Conservation (phyloP, 2,113 vertebrate species). For the Toxotes chatareus region DNA sequence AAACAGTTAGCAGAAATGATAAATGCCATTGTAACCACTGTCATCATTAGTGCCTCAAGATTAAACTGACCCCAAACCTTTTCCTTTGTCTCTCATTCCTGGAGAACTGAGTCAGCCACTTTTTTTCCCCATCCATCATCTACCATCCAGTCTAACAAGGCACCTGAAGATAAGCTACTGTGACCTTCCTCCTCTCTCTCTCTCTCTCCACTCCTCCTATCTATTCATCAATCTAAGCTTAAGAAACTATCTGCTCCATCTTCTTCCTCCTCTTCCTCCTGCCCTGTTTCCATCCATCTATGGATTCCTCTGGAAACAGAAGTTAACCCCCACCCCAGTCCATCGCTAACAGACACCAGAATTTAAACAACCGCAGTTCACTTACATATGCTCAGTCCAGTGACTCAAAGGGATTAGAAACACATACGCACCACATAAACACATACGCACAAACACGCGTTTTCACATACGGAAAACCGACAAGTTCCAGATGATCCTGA, state of each 20-base stretch:
- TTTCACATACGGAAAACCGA: slow-evolving; percentile 20
- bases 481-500: slow-evolving; percentile 62
- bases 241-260: slow-evolving; percentile 27
- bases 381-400: slow-evolving; percentile 8
- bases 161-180: slow-evolving; percentile 51
- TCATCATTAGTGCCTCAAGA: neutral
- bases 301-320: slow-evolving; percentile 37
- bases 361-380: neutral
- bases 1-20: neutral
- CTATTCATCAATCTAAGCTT: slow-evolving; percentile 41
- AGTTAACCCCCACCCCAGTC: slow-evolving; percentile 12
- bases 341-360: neutral
- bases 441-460: neutral
- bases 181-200: slow-evolving; percentile 48
- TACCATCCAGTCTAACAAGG: slow-evolving; percentile 26
- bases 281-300: slow-evolving; percentile 10
- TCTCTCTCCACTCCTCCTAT: neutral
- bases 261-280: neutral
- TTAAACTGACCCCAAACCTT: neutral
- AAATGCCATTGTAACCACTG: neutral
- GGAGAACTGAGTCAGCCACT: neutral
- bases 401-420: slow-evolving; percentile 14
- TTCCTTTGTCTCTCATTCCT: slow-evolving; percentile 30
- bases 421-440: neutral
- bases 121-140: slow-evolving; percentile 42